Percentiles rank a stretch among this genome's conserved stretches.
These are phyloP conservation scores for Muraenolepis orangiensis DNA, from an alignment of 2,797 vertebrate species.

Conservation along the genomic window DNA sequence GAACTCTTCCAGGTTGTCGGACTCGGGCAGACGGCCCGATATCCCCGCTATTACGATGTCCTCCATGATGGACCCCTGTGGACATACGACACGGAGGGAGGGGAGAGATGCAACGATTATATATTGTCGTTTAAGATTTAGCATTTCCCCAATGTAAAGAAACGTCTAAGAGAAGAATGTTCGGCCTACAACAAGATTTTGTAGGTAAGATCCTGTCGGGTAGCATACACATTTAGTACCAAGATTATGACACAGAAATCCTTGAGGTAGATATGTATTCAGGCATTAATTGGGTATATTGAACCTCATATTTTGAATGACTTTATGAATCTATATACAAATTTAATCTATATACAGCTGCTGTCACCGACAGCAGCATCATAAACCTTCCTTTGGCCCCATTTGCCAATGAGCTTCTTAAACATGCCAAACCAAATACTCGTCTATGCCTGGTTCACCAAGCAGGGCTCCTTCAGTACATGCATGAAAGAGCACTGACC, in stretches of 20 bases:
- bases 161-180: too few species aligned
- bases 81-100: not conserved
- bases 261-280: not conserved
- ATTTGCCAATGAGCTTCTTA: not conserved
- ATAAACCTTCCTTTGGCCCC: not conserved
- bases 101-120: not conserved
- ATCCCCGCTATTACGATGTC: slow-evolving; percentile 95
- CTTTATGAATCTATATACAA: not conserved
- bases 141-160: not conserved
- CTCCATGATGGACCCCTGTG: slow-evolving; percentile 81
- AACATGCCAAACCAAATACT: not conserved
- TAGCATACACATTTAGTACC: not conserved
- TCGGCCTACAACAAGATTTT: too few species aligned
- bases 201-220: not conserved
- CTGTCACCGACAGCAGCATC: too few species aligned
- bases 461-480: slow-evolving; percentile 4
- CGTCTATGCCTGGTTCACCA: not conserved
- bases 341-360: not conserved
- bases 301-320: not conserved
- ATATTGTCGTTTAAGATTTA: not conserved
- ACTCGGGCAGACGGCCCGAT: slow-evolving; percentile 88
- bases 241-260: not conserved
- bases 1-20: slow-evolving; percentile 90
- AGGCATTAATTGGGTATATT: not conserved
- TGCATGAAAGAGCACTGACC: slow-evolving; percentile 42